These are phyloP conservation scores for Geotrupes spiniger DNA, from an alignment of 2,888 invertebrate species.

Conservation along the genomic window DNA sequence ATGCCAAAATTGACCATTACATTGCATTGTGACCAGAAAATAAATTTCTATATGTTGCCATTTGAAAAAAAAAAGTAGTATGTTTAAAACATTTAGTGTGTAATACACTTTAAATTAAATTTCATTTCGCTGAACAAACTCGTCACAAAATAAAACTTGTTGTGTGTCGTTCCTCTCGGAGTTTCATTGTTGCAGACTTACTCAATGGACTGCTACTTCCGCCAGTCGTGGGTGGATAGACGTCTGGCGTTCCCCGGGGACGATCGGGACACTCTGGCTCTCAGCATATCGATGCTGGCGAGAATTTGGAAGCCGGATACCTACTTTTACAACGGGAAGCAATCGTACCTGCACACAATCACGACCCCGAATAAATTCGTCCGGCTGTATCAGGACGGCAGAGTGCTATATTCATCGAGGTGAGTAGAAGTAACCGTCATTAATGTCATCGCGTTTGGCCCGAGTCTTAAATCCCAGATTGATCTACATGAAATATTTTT, in stretches of 20 bases:
- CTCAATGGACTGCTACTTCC: constrained; percentile 85
- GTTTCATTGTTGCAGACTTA: constrained; percentile 60
- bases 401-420: constrained; percentile 74
- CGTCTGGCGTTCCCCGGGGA: constrained; percentile 67
- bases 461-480: not conserved
- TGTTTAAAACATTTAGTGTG: too few species aligned
- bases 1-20: too few species aligned
- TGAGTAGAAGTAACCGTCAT: too few species aligned
- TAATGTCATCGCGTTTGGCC: too few species aligned
- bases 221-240: constrained; percentile 79
- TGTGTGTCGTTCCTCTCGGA: constrained; percentile 6
- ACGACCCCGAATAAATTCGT: constrained; percentile 85
- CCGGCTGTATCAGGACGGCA: constrained; percentile 69
- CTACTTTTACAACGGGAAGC: constrained; percentile 79
- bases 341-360: constrained; percentile 79
- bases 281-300: constrained; percentile 76
- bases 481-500: not conserved
- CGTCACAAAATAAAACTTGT: constrained; percentile 3
- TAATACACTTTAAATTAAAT: too few species aligned
- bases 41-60: too few species aligned
- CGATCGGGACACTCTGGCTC: constrained; percentile 65
- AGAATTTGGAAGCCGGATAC: constrained; percentile 86
- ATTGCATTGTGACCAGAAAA: too few species aligned
- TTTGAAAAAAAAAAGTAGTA: too few species aligned
- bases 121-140: too few species aligned